phyloP scores from a whole-genome alignment of 2,888 invertebrate genomes.

The Drosophila percnosoma region DNA sequence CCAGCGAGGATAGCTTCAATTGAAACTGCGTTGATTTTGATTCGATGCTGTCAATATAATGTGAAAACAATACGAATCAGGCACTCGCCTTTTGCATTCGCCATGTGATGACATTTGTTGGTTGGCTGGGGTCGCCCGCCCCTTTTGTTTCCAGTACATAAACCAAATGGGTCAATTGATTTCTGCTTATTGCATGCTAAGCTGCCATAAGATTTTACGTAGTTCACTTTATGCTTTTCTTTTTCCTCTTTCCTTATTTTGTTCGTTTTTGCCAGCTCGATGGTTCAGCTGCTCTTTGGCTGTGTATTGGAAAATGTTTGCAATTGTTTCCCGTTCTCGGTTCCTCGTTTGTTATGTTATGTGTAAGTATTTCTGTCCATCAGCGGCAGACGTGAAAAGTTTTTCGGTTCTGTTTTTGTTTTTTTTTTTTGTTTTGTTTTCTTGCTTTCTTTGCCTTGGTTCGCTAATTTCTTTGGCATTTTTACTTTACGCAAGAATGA shows the following conservation, averaged over 20 bases:
- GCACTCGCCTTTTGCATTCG: slow-evolving; percentile 9
- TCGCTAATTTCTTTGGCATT: slow-evolving; percentile 72
- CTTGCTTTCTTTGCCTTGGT: slow-evolving; percentile 25
- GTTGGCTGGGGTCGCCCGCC: slow-evolving; percentile 13
- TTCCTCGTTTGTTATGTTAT: slow-evolving; percentile 55
- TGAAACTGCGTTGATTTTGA: slow-evolving; percentile 65
- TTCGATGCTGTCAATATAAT: slow-evolving; percentile 65
- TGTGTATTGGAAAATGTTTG: slow-evolving; percentile 62
- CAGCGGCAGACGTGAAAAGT: slow-evolving; percentile 71
- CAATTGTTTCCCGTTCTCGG: slow-evolving; percentile 57
- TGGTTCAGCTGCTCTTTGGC: slow-evolving; percentile 36
- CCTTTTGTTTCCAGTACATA: slow-evolving; percentile 76
- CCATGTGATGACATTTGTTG: slow-evolving; percentile 49
- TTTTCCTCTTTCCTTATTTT: not conserved
- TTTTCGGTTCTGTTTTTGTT: slow-evolving; percentile 18
- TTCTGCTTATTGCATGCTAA: slow-evolving; percentile 78
- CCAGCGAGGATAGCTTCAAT: slow-evolving; percentile 25
- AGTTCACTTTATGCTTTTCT: slow-evolving; percentile 34
- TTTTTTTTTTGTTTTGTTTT: slow-evolving; percentile 11
- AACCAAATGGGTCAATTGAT: slow-evolving; percentile 82
- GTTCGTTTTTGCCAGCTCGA: slow-evolving; percentile 9
- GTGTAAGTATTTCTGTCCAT: slow-evolving; percentile 68
- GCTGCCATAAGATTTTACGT: slow-evolving; percentile 70
- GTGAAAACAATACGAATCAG: slow-evolving; percentile 60
- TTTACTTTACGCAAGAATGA: slow-evolving; percentile 68